Evolutionary conservation across 2,888 invertebrate species (phyloP), one percentile per base, ranked within the genome.

Genomic region (Bugula neritina): DNA sequence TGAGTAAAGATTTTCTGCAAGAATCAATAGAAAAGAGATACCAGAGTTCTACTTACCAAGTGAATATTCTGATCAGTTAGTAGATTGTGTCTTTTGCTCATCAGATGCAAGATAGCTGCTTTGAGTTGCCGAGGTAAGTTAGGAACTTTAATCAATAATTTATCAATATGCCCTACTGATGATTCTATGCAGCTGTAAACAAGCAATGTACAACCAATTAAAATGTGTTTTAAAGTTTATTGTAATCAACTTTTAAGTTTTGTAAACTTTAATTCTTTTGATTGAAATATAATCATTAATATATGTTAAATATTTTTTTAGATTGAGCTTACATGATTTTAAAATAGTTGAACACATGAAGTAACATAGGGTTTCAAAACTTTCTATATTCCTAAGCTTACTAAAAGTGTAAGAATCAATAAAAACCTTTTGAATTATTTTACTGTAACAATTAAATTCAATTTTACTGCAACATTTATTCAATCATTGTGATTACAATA

Each of bases 41-140:
- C n/a, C n/a, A n/a, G n/a, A n/a, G n/a, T n/a, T n/a, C n/a, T 43
- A 10, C 43, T 63, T 63, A 63, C 63, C 31, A 63, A 13, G 27
- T 2, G 10, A n/a, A 63, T 21, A 2, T 21, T 63, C 10, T 5
- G 10, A 63, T 63, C 63, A 63, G 21, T 63, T 27, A 63, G 63
- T 27, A 63, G 27, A 31, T 63, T 63, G 27, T 34, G 21, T 31
- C 63, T 27, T 63, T 63, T 63, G 31, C 63, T 63, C 63, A 63
- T 63, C 31, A 63, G n/a, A n/a, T 63, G 34, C 5, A 63, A 31
- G 10, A 63, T 63, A 31, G 25, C 27, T 13, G 63, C 63, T 27
- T 63, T 63, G 10, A 63, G 31, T 13, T 63, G 27, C 1, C 63
- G 63, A 31, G 63, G 63, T 13, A 63, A n/a, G 5, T 13, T 13